These are phyloP conservation scores for Orgyia antiqua DNA, from an alignment of 2,888 invertebrate species.

Conservation along the genomic window DNA sequence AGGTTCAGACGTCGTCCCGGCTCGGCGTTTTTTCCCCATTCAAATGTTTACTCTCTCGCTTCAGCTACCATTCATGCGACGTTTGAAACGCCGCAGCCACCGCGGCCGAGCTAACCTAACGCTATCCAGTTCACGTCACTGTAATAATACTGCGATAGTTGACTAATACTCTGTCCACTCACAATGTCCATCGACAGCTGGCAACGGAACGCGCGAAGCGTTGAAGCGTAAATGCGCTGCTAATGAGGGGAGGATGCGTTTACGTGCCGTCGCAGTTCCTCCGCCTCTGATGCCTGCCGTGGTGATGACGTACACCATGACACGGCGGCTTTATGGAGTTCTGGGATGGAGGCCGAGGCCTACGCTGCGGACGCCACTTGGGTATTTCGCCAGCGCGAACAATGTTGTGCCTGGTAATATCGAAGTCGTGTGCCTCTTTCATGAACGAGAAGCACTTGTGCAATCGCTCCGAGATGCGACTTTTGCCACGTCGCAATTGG, in stretches of 20 bases:
- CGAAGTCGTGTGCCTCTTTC: constrained; percentile 80
- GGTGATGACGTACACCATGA: constrained; percentile 65
- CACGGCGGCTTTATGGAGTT: constrained; percentile 63
- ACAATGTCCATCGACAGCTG: constrained; percentile 72
- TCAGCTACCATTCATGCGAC: constrained; percentile 72
- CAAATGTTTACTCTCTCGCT: constrained; percentile 72
- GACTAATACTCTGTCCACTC: constrained; percentile 78
- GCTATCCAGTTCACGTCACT: constrained; percentile 75
- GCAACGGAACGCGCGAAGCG: constrained; percentile 75
- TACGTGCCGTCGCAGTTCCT: constrained; percentile 73
- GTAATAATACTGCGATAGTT: constrained; percentile 78
- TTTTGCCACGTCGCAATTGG: constrained; percentile 71
- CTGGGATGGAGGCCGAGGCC: constrained; percentile 52
- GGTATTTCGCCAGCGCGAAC: constrained; percentile 69
- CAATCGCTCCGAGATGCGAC: constrained; percentile 53
- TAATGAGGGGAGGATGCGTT: constrained; percentile 38
- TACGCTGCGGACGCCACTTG: constrained; percentile 67
- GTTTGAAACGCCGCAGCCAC: constrained; percentile 66
- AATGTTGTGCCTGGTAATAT: constrained; percentile 80
- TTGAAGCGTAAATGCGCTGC: constrained; percentile 71
- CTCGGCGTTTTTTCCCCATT: constrained; percentile 60
- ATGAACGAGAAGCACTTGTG: constrained; percentile 81
- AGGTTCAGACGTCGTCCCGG: constrained; percentile 52
- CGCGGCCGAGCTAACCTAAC: constrained; percentile 65
- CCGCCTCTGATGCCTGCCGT: constrained; percentile 65